Evolutionary conservation across 2,797 vertebrate genomes (phyloP), one percentile per base, ranked within the genome.

Genomic region (Oreochromis mossambicus): DNA sequence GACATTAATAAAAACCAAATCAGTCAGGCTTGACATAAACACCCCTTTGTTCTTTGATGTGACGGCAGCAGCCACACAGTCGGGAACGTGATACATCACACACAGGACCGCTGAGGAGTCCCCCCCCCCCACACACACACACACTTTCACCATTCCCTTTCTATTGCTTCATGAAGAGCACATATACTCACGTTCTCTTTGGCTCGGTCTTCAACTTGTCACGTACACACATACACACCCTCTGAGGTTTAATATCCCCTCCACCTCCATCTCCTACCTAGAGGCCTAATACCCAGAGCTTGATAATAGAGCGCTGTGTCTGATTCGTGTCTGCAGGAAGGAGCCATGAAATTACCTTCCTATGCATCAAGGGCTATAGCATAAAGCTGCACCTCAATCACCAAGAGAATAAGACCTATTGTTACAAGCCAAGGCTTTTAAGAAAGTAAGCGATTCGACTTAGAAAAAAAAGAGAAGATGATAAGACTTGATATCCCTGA

Each of bases 1-100:
- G 92, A 94, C 92, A 95, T 96, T 95, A 95, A 96, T 96, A 95
- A 96, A 95, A 94, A 92, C 48, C 85, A 93, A 95, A 96, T 96
- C 94, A 95, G 91, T 92, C 94, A 86, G 80, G 82, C 86, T 91
- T 90, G 95, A 95, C 93, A 96, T 96, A 96, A 96, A 96, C 92
- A 96, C 88, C 87, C 91, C 94, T 94, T 95, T 96, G 95, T 96
- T 95, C 95, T 96, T 94, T 93, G 93, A 96, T 94, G 92, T 88
- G 88, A 93, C 63, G 87, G 92, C 91, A 85, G 91, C 88, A 88
- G 91, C 91, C 88, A 83, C 90, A 78, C 87, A 93, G 90, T 88
- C 66, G 10, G 92, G 85, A 88, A 94, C 24, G 75, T 90, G 91
- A 93, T 94, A 93, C 83, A 93, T 89, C 88, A 87, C 54, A 55